A percentile compares a stretch with the other conserved stretches of the same genome.
Conservation (phyloP, 2,797 vertebrate species). For the Gallinago solitaria region DNA sequence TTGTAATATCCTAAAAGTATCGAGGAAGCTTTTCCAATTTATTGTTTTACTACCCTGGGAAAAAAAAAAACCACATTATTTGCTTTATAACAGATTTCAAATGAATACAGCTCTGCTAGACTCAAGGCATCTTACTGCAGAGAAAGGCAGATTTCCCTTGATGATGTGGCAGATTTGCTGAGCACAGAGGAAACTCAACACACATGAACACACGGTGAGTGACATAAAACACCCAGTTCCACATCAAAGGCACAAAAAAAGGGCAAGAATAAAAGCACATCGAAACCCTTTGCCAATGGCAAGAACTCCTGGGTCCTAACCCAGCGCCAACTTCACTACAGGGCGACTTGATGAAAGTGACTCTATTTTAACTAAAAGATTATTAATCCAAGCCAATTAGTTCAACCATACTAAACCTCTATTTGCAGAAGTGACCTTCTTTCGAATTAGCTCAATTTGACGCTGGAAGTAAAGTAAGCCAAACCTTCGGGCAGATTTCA, state of each 20-base stretch:
- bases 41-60: neutral
- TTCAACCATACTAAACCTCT: neutral
- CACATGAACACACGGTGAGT: accelerated
- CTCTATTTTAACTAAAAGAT: conserved; percentile 21
- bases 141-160: neutral
- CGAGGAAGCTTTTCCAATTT: neutral
- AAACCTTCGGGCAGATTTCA: conserved; percentile 3
- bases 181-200: neutral
- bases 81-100: neutral
- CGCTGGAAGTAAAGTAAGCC: neutral
- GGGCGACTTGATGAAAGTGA: neutral
- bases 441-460: neutral
- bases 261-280: neutral
- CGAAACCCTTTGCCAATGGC: neutral
- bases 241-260: neutral
- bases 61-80: neutral
- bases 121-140: neutral
- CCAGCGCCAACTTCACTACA: neutral
- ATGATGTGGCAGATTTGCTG: neutral
- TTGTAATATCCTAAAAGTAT: neutral
- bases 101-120: neutral
- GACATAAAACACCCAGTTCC: neutral
- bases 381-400: conserved; percentile 30
- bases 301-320: neutral
- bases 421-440: neutral